Evolutionary conservation across 2,797 vertebrate genomes (phyloP), one percentile per base, ranked within the genome.

Genomic region (Chelmon rostratus): DNA sequence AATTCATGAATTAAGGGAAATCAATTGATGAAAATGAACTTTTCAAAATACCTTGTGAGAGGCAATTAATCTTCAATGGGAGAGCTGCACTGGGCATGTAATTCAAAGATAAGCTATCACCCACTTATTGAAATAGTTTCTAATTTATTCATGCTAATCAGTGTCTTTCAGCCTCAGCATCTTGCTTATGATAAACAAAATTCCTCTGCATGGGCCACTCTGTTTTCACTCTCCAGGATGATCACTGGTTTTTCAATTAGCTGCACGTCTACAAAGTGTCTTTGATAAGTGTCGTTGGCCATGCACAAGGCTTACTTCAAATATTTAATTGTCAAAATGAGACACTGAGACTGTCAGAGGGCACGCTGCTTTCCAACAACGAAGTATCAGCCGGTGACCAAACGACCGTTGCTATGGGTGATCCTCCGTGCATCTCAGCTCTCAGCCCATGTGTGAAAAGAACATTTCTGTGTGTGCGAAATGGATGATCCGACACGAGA

Each of bases 141-240:
- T 93, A 90, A 93, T 94, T 93, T 91, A 92, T 92, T 92, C 90
- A 92, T 86, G 87, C 79, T 92, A 94, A 94, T 93, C 90, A 92
- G 86, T 79, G 83, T 89, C 84, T 88, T 90, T 90, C 84, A 88
- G 82, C 84, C 76, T 73, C 76, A 50, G 73, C 83, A 86, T 92
- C 87, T 86, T 90, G 79, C 86, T 86, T 88, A 86, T 68, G 81
- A 90, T 86, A 91, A 93, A 93, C 84, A 91, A 84, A 89, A 83
- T 83, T 85, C 81, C 83, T 87, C 68, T 58, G 71, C 73, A 42
- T 31, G 64, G 76, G 72, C 67, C 78, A 69, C 73, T 86, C 49
- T 47, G 49, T 73, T 81, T 82, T 82, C 49, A 59, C 78, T 87
- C 73, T 75, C 52, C 68, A 75, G 37, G 68, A 79, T 62, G 80